These are phyloP conservation scores for Ovis aries DNA, from an alignment of 2,113 vertebrate genomes.

Conservation along the genomic window DNA sequence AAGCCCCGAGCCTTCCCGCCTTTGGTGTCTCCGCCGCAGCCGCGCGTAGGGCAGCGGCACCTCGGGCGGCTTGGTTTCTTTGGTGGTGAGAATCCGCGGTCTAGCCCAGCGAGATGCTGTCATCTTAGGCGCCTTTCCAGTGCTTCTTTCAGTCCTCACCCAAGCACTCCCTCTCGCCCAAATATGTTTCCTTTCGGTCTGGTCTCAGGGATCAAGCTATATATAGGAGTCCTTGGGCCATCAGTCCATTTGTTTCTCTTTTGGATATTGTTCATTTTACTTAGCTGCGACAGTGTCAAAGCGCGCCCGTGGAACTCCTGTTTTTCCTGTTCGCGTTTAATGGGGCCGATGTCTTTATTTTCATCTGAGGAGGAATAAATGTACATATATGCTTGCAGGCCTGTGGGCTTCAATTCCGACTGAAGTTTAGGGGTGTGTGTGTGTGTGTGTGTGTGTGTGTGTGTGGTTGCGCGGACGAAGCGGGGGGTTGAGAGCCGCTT, in stretches of 20 bases:
- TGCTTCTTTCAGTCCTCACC: slow-evolving; percentile 33
- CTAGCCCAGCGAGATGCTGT: slow-evolving; percentile 52
- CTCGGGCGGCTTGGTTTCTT: not conserved
- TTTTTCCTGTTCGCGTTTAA: slow-evolving; percentile 58
- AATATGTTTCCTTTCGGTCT: not conserved
- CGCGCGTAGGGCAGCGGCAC: not conserved
- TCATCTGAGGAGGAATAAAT: slow-evolving; percentile 41
- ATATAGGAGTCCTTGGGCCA: slow-evolving; percentile 33
- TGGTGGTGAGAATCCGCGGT: not conserved
- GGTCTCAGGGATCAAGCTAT: slow-evolving; percentile 60
- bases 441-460: not conserved
- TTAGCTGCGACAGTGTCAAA: slow-evolving; percentile 47
- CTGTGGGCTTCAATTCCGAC: slow-evolving; percentile 52
- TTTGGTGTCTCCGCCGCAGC: not conserved
- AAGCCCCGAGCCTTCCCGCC: not conserved
- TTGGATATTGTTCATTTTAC: slow-evolving; percentile 56
- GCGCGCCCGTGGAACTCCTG: not conserved
- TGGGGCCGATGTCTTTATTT: slow-evolving; percentile 69
- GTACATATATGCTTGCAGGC: slow-evolving; percentile 58
- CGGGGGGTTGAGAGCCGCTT: slow-evolving; percentile 26
- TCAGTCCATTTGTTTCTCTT: slow-evolving; percentile 62
- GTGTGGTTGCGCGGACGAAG: not conserved
- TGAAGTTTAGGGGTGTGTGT: not conserved
- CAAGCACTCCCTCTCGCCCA: not conserved
- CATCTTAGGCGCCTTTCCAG: slow-evolving; percentile 62